Evolutionary conservation across 2,888 invertebrate species (phyloP), one percentile per base, ranked within the genome.

Genomic region (Helobdella robusta): DNA sequence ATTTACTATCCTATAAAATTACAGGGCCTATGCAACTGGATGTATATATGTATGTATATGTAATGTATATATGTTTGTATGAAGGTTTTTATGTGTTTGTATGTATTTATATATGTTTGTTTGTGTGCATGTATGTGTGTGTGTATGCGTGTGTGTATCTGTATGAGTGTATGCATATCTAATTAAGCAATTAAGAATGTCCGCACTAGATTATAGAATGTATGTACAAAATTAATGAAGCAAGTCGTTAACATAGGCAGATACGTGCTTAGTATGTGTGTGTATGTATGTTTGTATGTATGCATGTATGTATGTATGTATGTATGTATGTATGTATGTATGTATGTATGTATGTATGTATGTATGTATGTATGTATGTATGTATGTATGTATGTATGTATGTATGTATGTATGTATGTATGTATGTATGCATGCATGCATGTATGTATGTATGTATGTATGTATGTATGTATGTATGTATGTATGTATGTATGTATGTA

Each of bases 301-400:
- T 40, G n/a, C n/a, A 40, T 40, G 44, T 40, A 40, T 40, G 44
- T 40, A 40, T 40, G 44, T 40, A 40, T 40, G 44, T 40, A 40
- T 40, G 44, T 40, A 40, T 40, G 44, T 40, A 40, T 40, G n/a
- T 40, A 40, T 40, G n/a, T 40, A 40, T 40, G n/a, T 40, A 40
- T 40, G n/a, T 40, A 40, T 40, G n/a, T 40, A 40, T 40, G n/a
- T 40, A 40, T 40, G n/a, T 40, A 40, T 40, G n/a, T 40, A 40
- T 40, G n/a, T 40, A 40, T 40, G n/a, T 40, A 40, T 40, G n/a
- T 40, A 40, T 40, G n/a, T 40, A 40, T 40, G n/a, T 40, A 40
- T 40, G n/a, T 40, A 40, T 40, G n/a, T 40, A 40, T 40, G n/a
- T 40, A 40, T 40, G n/a, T 40, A 40, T 40, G n/a, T 40, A 40